phyloP scores from a whole-genome alignment of 2,888 invertebrate genomes.

The Digitonthophagus gazella region DNA sequence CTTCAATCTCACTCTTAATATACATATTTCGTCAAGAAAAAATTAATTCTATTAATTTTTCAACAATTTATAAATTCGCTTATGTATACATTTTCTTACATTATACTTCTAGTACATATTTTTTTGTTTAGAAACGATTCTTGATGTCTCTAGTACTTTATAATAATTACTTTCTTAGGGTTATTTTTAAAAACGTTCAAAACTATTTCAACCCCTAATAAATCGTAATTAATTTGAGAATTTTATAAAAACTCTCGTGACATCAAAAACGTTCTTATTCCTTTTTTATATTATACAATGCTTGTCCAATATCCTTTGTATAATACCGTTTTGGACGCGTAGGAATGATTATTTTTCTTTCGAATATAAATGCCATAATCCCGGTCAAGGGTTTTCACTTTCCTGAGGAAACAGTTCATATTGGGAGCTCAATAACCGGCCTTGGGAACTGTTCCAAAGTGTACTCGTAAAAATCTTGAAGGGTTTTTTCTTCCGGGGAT shows the following conservation, averaged over 20 bases:
- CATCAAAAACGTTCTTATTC: background rate
- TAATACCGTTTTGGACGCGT: background rate
- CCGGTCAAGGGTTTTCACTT: constrained; percentile 4
- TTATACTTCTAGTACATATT: background rate
- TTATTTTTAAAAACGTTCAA: background rate
- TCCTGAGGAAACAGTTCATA: constrained; percentile 29
- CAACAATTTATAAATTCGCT: no score
- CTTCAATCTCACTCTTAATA: no score
- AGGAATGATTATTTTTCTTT: constrained; percentile 1
- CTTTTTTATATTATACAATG: background rate
- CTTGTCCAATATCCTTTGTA: background rate
- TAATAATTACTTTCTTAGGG: background rate
- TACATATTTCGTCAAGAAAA: no score
- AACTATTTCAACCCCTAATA: background rate
- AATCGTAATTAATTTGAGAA: background rate
- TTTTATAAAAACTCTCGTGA: background rate
- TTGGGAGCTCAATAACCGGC: constrained; percentile 65
- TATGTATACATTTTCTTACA: no score
- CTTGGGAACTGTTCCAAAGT: constrained; percentile 63
- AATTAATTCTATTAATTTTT: no score
- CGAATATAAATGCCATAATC: constrained; percentile 13
- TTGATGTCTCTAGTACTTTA: background rate
- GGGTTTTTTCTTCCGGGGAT: constrained; percentile 60
- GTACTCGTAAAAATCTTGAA: constrained; percentile 67
- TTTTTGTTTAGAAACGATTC: background rate